Base-by-base conservation (phyloP, 2,888 invertebrate species). In the Cenopis cana region DNA sequence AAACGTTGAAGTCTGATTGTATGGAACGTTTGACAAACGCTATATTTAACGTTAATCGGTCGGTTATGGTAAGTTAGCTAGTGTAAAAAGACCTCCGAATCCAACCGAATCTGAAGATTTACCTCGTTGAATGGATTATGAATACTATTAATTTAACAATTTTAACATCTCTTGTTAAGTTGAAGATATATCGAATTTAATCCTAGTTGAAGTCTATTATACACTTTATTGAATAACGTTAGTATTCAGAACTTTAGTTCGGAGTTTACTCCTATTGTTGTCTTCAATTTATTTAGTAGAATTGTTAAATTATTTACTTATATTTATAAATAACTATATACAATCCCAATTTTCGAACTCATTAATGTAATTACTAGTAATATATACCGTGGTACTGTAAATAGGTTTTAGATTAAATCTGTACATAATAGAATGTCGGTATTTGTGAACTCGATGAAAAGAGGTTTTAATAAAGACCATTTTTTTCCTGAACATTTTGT, bases 391-490 rank as follows among this genome's bases (percentile, higher is more conserved):
- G 76, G 74, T 76, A 76, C 71, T 77, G 82, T 77, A 79, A 70
- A 75, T 76, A 78, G 74, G 75, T 76, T 77, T 76, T 71, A 71
- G 57, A 72, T 76, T 81, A 78, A 76, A 73, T 75, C 66, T 90
- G 90, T 89, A 90, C 76, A 90, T 89, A 89, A 80, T 88, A 88
- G 82, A 74, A 81, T 84, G 86, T 87, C 81, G 78, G 82, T 87
- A 89, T 87, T 85, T 89, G 89, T 89, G 83, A 83, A 83, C 83
- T 84, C 84, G 75, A 74, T 77, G 76, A 80, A 81, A 81, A 77
- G 80, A 81, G 88, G 86, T 88, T 90, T 89, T 85, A 91, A 85
- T 90, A 90, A 90, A 90, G 84, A 85, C 87, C 87, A 87, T 85
- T 89, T 89, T n/a, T 90, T 88, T 88, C 85, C 84, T 86, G 82